phyloP scores from a whole-genome alignment of 2,888 invertebrate species.

The Spicauda simplicius region DNA sequence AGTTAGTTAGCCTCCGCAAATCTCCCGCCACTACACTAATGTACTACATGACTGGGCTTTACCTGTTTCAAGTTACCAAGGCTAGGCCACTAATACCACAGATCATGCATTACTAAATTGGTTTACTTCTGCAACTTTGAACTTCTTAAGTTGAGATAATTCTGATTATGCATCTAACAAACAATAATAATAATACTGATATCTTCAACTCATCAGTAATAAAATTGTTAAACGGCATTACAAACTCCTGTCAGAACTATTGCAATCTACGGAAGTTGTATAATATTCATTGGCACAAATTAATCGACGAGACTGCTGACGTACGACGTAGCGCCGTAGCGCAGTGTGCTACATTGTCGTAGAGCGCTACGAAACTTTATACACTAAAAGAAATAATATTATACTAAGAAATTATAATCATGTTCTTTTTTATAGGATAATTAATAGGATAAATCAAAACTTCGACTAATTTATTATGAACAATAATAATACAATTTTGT shows the following conservation, averaged over 20 bases:
- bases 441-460: background rate
- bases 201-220: background rate
- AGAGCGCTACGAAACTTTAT: conserved; percentile 23
- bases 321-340: conserved; percentile 17
- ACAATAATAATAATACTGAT: background rate
- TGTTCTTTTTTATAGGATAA: too few relatives aligned
- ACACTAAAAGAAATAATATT: background rate
- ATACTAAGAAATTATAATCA: background rate
- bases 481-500: too few relatives aligned
- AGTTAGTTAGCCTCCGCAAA: conserved; percentile 68
- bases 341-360: conserved; percentile 22
- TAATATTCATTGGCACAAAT: conserved; percentile 35
- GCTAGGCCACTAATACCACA: background rate
- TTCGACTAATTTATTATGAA: too few relatives aligned
- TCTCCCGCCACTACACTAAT: conserved; percentile 71
- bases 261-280: conserved; percentile 5
- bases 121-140: background rate
- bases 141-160: background rate
- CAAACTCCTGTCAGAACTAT: background rate
- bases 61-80: conserved; percentile 30
- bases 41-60: conserved; percentile 45
- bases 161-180: background rate
- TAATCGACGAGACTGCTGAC: conserved; percentile 35
- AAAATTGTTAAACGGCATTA: background rate
- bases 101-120: too few relatives aligned